These are phyloP conservation scores for Drosophila barbarae DNA, from an alignment of 2,888 invertebrate genomes.

Conservation along the genomic window DNA sequence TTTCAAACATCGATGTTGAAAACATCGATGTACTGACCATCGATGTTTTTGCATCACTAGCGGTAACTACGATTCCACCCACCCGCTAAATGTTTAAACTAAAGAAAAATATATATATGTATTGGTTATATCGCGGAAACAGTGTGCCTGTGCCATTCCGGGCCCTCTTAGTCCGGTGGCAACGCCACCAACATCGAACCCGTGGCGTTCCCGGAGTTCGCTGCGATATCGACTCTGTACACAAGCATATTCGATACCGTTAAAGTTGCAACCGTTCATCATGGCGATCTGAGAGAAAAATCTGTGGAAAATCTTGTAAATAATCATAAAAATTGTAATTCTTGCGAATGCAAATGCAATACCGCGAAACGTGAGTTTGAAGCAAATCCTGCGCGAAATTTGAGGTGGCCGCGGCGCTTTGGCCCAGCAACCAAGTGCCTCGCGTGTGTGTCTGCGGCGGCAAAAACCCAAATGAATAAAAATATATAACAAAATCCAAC, in stretches of 20 bases:
- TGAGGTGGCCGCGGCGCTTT: constrained; percentile 24
- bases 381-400: constrained; percentile 36
- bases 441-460: constrained; percentile 76
- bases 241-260: constrained; percentile 1
- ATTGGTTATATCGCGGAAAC: background rate
- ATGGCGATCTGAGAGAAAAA: constrained; percentile 36
- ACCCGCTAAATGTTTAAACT: constrained; percentile 18
- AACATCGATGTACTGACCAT: no score
- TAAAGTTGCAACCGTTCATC: constrained; percentile 4
- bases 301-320: constrained; percentile 68
- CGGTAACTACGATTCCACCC: constrained; percentile 18
- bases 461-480: constrained; percentile 76
- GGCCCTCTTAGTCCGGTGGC: no score
- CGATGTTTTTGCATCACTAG: no score
- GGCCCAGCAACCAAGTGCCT: constrained; percentile 44
- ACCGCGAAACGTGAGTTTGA: constrained; percentile 61
- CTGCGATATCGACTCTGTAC: background rate
- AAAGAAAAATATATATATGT: background rate
- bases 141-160: background rate
- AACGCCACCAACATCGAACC: background rate
- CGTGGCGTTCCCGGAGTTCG: background rate
- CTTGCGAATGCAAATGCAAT: constrained; percentile 60
- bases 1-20: no score
- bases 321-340: constrained; percentile 71
- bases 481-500: constrained; percentile 68